These are phyloP conservation scores for Zaprionus taronus DNA, from an alignment of 1,140 invertebrate genomes.

Conservation along the genomic window DNA sequence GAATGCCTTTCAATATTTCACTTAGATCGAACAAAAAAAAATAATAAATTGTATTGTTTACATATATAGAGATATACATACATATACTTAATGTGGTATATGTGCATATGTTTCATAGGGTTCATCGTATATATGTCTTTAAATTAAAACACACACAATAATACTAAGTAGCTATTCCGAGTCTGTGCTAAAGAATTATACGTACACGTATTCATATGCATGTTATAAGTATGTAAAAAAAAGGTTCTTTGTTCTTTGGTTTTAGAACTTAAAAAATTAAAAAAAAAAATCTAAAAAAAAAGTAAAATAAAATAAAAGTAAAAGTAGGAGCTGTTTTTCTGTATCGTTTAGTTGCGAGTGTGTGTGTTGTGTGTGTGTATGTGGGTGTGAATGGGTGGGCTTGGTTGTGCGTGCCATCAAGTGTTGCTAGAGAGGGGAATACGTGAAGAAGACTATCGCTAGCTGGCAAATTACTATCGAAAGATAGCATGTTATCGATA, in stretches of 20 bases:
- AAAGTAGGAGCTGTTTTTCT: slow-evolving; percentile 25
- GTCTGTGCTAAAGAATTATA: slow-evolving; percentile 42
- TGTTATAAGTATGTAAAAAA: slow-evolving; percentile 48
- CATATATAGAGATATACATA: slow-evolving; percentile 13
- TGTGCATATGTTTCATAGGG: slow-evolving; percentile 21
- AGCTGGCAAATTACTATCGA: background rate
- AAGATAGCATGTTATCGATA: background rate
- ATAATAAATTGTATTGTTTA: slow-evolving; percentile 4
- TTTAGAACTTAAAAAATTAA: slow-evolving; percentile 74
- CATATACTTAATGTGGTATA: slow-evolving; percentile 5
- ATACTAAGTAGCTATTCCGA: slow-evolving; percentile 55
- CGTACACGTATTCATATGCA: slow-evolving; percentile 24
- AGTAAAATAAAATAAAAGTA: slow-evolving; percentile 20
- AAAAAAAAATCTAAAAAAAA: slow-evolving; percentile 58
- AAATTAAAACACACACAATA: slow-evolving; percentile 47
- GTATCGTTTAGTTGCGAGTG: slow-evolving; percentile 4
- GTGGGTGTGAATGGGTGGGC: slow-evolving; percentile 3
- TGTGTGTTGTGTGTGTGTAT: slow-evolving; percentile 17
- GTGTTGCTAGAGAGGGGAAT: background rate
- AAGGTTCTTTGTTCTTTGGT: slow-evolving; percentile 75
- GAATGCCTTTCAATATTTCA: slow-evolving; percentile 63
- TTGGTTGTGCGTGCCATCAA: slow-evolving; percentile 1
- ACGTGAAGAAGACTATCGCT: background rate
- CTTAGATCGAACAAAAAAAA: slow-evolving; percentile 44
- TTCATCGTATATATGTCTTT: slow-evolving; percentile 8